Base-by-base conservation (phyloP, 2,888 invertebrate genomes). In the Maniola hyperantus region DNA sequence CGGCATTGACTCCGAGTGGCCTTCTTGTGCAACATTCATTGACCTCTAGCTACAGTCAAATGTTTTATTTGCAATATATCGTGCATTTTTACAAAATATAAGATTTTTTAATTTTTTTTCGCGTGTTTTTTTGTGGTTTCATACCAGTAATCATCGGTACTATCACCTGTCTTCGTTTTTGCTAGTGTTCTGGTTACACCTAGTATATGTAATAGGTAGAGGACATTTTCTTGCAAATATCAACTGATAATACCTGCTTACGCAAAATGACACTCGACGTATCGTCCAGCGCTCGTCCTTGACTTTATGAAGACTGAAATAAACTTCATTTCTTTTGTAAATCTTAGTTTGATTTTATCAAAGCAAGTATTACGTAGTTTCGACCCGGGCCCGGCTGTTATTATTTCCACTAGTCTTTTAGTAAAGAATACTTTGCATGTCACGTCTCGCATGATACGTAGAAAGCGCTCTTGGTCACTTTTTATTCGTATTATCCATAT, bases 291-390 rank as follows among this genome's bases (percentile, higher is more conserved):
- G 71, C 72, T 72, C 82, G 83, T 82, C 85, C 81, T 85, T 83
- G 84, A 82, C 83, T 87, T 83, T 83, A 82, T 75, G 79, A 77
- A 80, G 77, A 79, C 82, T 76, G 83, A 88, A 88, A 88, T 88
- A 87, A 85, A 86, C 83, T 73, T 78, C 42, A 83, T 82, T 83
- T 82, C 77, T 80, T 79, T 83, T 80, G 33, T 20, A 48, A 58
- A 64, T 59, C 26, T 50, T 55, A 57, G 18, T 33, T 58, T 33
- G 42, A 77, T 80, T 74, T 76, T 78, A 72, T 62, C 65, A 68
- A 34, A 18, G 62, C 51, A n/a, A n/a, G 26, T 64, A 73, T 80
- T 80, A 76, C 77, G 74, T 74, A 76, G 77, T 69, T 55, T 62
- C 51, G 50, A 50, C 33, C 34, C 36, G 54, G 50, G 44, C 33